Conservation (phyloP, 2,888 invertebrate species). For the Xanthorhoe designata region DNA sequence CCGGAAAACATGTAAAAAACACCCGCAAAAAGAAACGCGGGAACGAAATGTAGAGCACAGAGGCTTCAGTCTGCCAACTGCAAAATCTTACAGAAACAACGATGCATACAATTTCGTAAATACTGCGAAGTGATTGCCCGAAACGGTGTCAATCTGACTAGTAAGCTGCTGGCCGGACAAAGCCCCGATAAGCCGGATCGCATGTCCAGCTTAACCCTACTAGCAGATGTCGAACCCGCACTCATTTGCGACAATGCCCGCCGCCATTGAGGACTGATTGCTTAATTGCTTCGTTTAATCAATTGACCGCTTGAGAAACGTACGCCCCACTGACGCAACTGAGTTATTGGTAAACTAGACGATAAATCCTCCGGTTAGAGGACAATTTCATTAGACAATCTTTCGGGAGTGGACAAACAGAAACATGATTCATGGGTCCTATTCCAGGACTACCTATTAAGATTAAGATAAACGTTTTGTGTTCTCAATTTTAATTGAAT, state of each 20-base stretch:
- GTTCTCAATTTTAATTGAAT: conserved; percentile 3
- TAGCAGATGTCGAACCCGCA: conserved; percentile 71
- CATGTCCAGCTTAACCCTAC: conserved; percentile 20
- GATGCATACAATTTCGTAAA: background rate
- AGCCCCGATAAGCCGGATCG: conserved; percentile 22
- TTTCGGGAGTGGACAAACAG: conserved; percentile 21
- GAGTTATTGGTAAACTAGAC: conserved; percentile 70
- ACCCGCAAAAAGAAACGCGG: background rate
- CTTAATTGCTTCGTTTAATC: conserved; percentile 85
- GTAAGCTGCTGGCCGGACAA: conserved; percentile 4
- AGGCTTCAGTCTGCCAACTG: background rate
- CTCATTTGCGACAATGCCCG: conserved; percentile 80
- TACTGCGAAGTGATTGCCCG: background rate
- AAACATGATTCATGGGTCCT: conserved; percentile 7
- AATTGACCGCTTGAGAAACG: conserved; percentile 82
- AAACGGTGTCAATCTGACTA: background rate
- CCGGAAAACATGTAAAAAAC: background rate
- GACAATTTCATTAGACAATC: conserved; percentile 69
- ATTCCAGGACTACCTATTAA: conserved; percentile 4
- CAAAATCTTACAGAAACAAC: background rate
- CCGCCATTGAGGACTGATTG: conserved; percentile 80
- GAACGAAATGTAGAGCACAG: background rate
- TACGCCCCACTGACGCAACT: conserved; percentile 63
- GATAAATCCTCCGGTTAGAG: conserved; percentile 75
- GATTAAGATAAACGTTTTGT: background rate